These are phyloP conservation scores for Neosalanx taihuensis DNA, from an alignment of 2,797 vertebrate species.

Conservation along the genomic window DNA sequence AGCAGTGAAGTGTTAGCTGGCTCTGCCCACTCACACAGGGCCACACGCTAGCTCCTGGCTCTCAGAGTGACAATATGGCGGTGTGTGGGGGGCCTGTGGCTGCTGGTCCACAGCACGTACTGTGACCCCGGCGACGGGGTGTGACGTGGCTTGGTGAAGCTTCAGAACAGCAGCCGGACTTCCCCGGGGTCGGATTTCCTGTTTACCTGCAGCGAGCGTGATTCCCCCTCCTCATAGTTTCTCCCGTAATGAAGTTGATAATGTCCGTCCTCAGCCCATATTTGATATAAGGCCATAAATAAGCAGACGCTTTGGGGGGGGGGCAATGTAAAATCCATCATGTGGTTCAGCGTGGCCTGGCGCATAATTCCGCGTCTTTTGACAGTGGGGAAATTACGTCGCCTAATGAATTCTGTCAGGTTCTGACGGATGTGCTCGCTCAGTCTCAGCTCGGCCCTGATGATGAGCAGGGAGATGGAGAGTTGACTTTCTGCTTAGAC, in stretches of 20 bases:
- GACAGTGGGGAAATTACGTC: slow-evolving; percentile 47
- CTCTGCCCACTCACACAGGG: slow-evolving; percentile 43
- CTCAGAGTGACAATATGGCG: not conserved
- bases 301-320: slow-evolving; percentile 31
- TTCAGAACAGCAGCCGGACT: too few species aligned
- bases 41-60: not conserved
- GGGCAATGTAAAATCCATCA: slow-evolving; percentile 36
- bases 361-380: slow-evolving; percentile 47
- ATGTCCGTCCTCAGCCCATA: slow-evolving; percentile 17
- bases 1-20: slow-evolving; percentile 56
- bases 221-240: slow-evolving; percentile 1
- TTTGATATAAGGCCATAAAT: slow-evolving; percentile 49
- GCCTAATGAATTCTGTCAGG: slow-evolving; percentile 56
- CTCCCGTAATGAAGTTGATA: slow-evolving; percentile 24
- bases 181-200: not conserved
- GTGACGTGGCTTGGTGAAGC: too few species aligned
- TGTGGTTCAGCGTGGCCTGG: slow-evolving; percentile 12
- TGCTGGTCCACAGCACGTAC: not conserved
- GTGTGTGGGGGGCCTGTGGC: not conserved
- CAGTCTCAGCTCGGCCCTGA: slow-evolving; percentile 9
- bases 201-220: slow-evolving; percentile 5
- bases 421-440: slow-evolving; percentile 45
- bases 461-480: slow-evolving; percentile 2
- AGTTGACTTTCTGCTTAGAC: not conserved
- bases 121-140: too few species aligned